Evolutionary conservation across 2,888 invertebrate species (phyloP).

Genomic region (Isoperla grammatica): DNA sequence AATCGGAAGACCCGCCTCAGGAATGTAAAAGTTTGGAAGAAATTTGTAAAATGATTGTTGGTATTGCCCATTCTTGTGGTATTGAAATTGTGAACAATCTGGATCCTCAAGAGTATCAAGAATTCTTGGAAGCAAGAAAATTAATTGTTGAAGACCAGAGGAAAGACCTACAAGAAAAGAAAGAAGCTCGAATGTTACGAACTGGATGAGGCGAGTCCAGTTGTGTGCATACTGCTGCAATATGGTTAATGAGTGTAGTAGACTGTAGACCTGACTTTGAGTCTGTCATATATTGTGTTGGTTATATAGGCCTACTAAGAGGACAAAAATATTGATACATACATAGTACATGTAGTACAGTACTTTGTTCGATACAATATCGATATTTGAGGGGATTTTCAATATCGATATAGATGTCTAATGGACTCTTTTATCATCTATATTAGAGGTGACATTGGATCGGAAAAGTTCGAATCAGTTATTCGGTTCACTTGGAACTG

Average conservation of each 20-base stretch:
- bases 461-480: too few species aligned
- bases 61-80: constrained; percentile 73
- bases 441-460: too few species aligned
- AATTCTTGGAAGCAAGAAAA: constrained; percentile 74
- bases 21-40: constrained; percentile 59
- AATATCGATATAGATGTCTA: too few species aligned
- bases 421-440: too few species aligned
- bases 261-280: neutral
- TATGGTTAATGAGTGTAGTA: neutral
- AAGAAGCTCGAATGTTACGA: constrained; percentile 87
- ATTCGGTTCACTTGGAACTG: too few species aligned
- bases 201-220: constrained; percentile 49
- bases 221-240: neutral
- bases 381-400: too few species aligned
- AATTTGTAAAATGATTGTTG: constrained; percentile 74
- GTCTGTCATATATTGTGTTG: neutral
- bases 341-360: too few species aligned
- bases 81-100: constrained; percentile 76
- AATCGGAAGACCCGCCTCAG: constrained; percentile 75
- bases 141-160: constrained; percentile 65
- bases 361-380: too few species aligned
- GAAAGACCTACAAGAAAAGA: constrained; percentile 70
- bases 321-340: too few species aligned
- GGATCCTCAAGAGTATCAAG: constrained; percentile 70
- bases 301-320: too few species aligned